Evolutionary conservation across 1,140 invertebrate genomes (phyloP).

Genomic region (Heliconius nattereri): DNA sequence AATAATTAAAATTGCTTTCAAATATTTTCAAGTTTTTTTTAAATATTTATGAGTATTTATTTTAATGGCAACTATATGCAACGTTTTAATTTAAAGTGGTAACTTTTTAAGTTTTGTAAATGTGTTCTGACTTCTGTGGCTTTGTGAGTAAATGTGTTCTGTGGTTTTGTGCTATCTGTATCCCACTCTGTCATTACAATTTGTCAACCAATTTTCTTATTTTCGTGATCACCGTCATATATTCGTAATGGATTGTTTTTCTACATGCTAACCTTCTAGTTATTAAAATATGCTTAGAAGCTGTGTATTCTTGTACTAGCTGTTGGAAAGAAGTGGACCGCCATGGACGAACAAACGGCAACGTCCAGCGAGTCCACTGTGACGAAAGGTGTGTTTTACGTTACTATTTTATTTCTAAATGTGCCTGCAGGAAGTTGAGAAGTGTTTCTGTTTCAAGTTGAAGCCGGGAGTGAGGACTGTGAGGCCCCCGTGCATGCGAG

Average conservation of each 20-base stretch:
- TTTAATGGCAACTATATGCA: background rate
- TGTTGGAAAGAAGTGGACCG: conserved; percentile 21
- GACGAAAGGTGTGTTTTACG: conserved; percentile 66
- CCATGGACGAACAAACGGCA: conserved; percentile 49
- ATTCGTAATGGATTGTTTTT: conserved; percentile 40
- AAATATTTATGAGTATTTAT: background rate
- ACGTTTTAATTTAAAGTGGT: background rate
- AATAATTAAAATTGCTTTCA: too few species aligned
- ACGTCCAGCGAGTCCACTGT: conserved; percentile 60
- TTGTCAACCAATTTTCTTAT: conserved; percentile 40
- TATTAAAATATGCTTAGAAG: conserved; percentile 26
- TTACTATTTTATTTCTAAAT: conserved; percentile 41
- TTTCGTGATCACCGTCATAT: conserved; percentile 39
- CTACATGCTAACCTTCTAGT: conserved; percentile 20
- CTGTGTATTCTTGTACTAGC: conserved; percentile 18
- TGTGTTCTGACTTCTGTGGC: background rate
- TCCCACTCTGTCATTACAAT: conserved; percentile 29
- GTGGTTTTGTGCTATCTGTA: background rate
- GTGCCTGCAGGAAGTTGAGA: conserved; percentile 57
- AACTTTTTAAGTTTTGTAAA: background rate
- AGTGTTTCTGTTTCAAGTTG: conserved; percentile 74
- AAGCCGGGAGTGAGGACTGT: conserved; percentile 49
- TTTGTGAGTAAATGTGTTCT: background rate
- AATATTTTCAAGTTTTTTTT: too few species aligned
- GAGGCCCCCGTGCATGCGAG: conserved; percentile 50